Base-by-base conservation (phyloP, 2,797 vertebrate species). In the Cercopithecus hamlyni region DNA sequence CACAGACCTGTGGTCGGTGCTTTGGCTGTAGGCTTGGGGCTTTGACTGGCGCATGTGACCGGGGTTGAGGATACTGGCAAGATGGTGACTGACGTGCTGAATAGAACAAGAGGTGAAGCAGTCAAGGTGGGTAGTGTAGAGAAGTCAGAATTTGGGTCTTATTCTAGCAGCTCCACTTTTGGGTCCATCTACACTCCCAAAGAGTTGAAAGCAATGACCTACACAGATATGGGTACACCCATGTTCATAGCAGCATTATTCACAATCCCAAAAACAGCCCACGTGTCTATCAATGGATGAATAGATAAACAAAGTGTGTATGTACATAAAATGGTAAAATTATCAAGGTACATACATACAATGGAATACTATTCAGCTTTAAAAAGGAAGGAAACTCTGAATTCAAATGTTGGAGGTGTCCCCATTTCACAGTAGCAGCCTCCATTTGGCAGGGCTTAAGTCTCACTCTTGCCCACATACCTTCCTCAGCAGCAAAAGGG, bases 1-100 rank as follows among this genome's bases (percentile, higher is more conserved):
- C 22, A 15, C 7, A 41, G 58, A 39, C 30, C 0, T 1, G 33
- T 33, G 1, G 26, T 22, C 2, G 4, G 30, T 24, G 43, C 15
- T 67, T n/a, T 8, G 61, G 83, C 41, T 10, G 7, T 58, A 39
- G 15, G 55, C 5, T 2, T 55, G 26, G 64, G 64, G 12, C 19
- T 67, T 75, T 30, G 27, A 27, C 57, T 4, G 4, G 50, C 0
- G 5, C 45, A 2, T 11, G 17, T 36, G 95, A 39, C 20, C 2
- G 2, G 3, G 2, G 48, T 1, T 22, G 27, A 77, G 45, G 43
- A 39, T 45, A 24, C 39, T 73, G 85, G 33, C 33, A n/a, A 73
- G 45, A 52, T 57, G 48, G 36, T 55, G 26, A 50, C 2, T 7
- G 14, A 22, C 4, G 13, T 1, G 1, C 22, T 19, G 22, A 50